Evolutionary conservation across 2,113 vertebrate genomes (phyloP).

Genomic region (Tragelaphus buxtoni): DNA sequence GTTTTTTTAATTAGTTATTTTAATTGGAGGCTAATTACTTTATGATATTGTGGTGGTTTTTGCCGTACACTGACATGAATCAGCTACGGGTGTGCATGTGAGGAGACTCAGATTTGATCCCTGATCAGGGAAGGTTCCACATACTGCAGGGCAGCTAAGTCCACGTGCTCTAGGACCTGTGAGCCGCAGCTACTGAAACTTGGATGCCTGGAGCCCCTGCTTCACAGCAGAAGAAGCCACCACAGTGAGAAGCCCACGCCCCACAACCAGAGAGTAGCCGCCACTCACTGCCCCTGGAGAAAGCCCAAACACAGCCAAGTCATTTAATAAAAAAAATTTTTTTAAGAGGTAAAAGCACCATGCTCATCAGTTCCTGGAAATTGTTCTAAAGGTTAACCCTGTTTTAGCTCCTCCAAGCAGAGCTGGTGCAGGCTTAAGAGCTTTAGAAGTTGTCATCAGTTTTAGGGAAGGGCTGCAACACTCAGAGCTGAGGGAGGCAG

Average conservation of each 20-base stretch:
- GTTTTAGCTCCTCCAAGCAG: background rate
- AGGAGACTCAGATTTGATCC: background rate
- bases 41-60: background rate
- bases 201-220: background rate
- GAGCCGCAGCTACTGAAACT: background rate
- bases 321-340: background rate
- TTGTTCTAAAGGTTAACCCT: background rate
- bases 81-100: background rate
- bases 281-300: background rate
- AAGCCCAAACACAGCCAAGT: background rate
- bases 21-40: background rate
- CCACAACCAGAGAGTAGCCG: background rate
- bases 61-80: background rate
- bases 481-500: background rate
- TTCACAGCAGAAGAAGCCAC: background rate
- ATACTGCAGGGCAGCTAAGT: background rate
- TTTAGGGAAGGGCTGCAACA: background rate
- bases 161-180: background rate
- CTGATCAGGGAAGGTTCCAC: background rate
- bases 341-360: background rate
- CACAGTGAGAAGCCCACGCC: background rate
- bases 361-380: background rate
- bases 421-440: background rate
- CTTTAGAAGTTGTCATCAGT: background rate
- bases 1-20: background rate